Evolutionary conservation across 2,113 vertebrate species (phyloP), one percentile per base, ranked within the genome.

Genomic region (Chlamydotis undulata): DNA sequence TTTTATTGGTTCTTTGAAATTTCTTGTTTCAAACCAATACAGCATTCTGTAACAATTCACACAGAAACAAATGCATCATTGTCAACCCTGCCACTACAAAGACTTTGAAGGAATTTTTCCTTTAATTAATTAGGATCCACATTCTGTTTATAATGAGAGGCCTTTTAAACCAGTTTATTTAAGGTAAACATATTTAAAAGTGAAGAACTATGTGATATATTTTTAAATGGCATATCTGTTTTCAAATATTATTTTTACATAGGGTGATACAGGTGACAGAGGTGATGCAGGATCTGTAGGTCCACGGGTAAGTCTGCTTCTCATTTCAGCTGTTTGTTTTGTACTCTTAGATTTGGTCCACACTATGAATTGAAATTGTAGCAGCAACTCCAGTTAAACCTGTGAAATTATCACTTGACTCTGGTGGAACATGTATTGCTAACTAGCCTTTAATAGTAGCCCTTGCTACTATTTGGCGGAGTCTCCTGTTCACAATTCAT

Each of bases 211-310:
- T 0, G 2, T 52, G 35, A 56, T 57, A 4, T 6, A 28, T 41
- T 73, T 12, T 39, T 33, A 93, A 69, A 60, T 70, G 35, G 6
- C 29, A 10, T 80, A 39, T 60, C 63, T 90, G 21, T 17, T 90
- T 93, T 91, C 37, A 68, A 94, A 70, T 91, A n/a, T 41, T 10
- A 6, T 81, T 94, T 96, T 95, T 71, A 69, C 63, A 90, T 85
- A 99, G 99, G 99, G 99, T 45, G 99, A 99, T 77, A 94, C 83
- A 96, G 99, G 99, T 96, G 98, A 99, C 89, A 99, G 98, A 97
- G 99, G 99, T 88, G 99, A 99, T 69, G 69, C 96, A 17, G 99
- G 99, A 90, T 93, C 94, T 53, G 47, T 95, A 81, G 99, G 99
- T 65, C 99, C 98, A 37, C 98, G 87, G 97, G 99, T 99, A 87